Evolutionary conservation across 1,140 invertebrate genomes (phyloP), one percentile per base, ranked within the genome.

Genomic region (Sesamia nonagrioides): DNA sequence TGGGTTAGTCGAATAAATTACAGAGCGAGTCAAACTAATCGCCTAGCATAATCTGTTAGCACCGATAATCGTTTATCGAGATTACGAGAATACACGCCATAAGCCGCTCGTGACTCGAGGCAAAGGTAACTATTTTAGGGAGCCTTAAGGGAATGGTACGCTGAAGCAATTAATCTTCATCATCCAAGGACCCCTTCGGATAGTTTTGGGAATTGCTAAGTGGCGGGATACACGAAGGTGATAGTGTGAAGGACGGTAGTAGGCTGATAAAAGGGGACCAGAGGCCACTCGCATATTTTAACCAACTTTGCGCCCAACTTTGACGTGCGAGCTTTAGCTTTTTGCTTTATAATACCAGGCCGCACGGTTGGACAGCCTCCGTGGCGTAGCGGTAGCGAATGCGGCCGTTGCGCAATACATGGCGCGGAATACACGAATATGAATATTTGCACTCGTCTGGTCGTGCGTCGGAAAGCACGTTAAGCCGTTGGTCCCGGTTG

Each of bases 141-240:
- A 66, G 54, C 27, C 69, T 52, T 42, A 17, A 52, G 69, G 77
- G 77, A 73, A 72, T n/a, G n/a, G n/a, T n/a, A n/a, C 48, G 56
- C 63, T 40, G 18, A n/a, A 48, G 68, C 52, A 79, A 81, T 83
- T 83, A 83, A 83, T 83, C 82, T 81, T 79, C 82, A 76, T 81
- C 82, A 83, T 79, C 40, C 66, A 37, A 48, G 58, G 75, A 45
- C 42, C 71, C 35, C 68, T 61, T 58, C 45, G 72, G 76, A 56
- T 72, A 72, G 76, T 81, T 68, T 77, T 37, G 69, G 71, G 77
- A 33, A 71, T 68, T 33, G 35, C 4, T 61, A 66, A 73, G 42
- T 82, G 58, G 52, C 40, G 56, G 72, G 77, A 54, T 61, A 66
- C 21, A 77, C 21, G 45, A 54, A 35, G 35, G 68, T 54, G 52